These are phyloP conservation scores for Watsonalla cultraria DNA, from an alignment of 2,888 invertebrate genomes.

Conservation along the genomic window DNA sequence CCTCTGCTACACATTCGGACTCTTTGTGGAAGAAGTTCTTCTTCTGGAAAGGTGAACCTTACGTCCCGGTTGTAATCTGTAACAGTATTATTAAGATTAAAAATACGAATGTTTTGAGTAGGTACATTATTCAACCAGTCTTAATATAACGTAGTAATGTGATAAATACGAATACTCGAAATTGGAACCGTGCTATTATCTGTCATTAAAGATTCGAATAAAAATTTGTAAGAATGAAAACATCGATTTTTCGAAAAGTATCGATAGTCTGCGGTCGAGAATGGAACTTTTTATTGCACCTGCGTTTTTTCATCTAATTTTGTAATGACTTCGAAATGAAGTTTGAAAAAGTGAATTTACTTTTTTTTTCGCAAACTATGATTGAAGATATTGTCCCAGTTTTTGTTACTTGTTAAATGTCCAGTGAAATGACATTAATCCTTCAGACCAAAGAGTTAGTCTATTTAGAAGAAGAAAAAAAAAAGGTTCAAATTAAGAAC, in stretches of 20 bases:
- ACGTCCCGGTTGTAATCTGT: too few species aligned
- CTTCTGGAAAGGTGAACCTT: too few species aligned
- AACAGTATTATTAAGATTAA: too few species aligned
- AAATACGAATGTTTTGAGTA: too few species aligned
- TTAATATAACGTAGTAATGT: too few species aligned
- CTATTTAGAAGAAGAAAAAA: not conserved
- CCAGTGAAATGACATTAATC: too few species aligned
- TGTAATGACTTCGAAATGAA: constrained; percentile 6
- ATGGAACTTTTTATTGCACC: constrained; percentile 35
- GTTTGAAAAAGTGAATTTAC: not conserved
- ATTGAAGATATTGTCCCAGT: not conserved
- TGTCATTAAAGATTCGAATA: constrained; percentile 48
- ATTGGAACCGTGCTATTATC: constrained; percentile 34
- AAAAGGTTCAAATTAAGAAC: not conserved
- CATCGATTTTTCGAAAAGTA: constrained; percentile 46
- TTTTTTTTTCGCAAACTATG: not conserved
- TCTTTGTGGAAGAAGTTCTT: too few species aligned
- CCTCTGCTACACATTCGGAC: too few species aligned
- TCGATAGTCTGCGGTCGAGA: constrained; percentile 50
- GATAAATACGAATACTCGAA: constrained; percentile 4
- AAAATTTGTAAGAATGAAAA: constrained; percentile 14
- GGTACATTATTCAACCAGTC: too few species aligned
- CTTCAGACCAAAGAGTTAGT: too few species aligned
- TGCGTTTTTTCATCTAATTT: constrained; percentile 25
- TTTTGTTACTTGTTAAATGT: not conserved